Conservation (phyloP, 2,888 invertebrate genomes). For the Vesta saturnalis region DNA sequence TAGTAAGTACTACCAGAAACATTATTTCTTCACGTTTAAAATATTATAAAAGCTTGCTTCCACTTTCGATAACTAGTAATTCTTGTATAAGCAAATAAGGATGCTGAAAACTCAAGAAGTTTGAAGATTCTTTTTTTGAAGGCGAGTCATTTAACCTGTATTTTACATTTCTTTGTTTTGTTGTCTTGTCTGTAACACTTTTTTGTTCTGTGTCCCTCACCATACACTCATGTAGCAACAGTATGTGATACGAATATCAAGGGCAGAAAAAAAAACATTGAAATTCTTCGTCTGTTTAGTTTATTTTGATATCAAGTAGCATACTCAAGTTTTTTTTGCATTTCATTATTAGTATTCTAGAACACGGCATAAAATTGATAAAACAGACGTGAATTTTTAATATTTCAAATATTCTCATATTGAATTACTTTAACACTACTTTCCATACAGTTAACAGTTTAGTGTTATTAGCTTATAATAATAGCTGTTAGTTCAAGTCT, state of each 20-base stretch:
- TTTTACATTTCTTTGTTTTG: slow-evolving; percentile 53
- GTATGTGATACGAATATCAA: slow-evolving; percentile 49
- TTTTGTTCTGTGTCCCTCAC: slow-evolving; percentile 48
- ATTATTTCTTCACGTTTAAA: slow-evolving; percentile 7
- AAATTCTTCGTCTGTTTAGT: slow-evolving; percentile 44
- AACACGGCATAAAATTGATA: slow-evolving; percentile 40
- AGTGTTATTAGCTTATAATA: neutral
- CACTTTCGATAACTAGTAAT: neutral
- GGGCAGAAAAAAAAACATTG: slow-evolving; percentile 41
- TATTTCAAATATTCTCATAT: no score
- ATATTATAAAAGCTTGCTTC: neutral
- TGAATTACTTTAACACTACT: neutral
- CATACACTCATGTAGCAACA: slow-evolving; percentile 32
- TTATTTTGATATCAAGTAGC: slow-evolving; percentile 46
- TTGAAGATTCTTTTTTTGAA: slow-evolving; percentile 46
- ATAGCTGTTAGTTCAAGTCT: neutral
- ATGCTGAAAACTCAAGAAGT: slow-evolving; percentile 40
- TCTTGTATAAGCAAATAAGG: slow-evolving; percentile 9
- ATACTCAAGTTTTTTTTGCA: slow-evolving; percentile 45
- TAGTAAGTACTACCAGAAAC: neutral
- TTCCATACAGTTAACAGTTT: neutral
- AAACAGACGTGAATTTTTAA: no score
- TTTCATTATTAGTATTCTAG: slow-evolving; percentile 49
- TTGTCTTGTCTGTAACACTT: slow-evolving; percentile 53
- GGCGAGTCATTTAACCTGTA: slow-evolving; percentile 47